Evolutionary conservation across 2,797 vertebrate species (phyloP), one percentile per base, ranked within the genome.

Genomic region (Hephaestus fuliginosus): DNA sequence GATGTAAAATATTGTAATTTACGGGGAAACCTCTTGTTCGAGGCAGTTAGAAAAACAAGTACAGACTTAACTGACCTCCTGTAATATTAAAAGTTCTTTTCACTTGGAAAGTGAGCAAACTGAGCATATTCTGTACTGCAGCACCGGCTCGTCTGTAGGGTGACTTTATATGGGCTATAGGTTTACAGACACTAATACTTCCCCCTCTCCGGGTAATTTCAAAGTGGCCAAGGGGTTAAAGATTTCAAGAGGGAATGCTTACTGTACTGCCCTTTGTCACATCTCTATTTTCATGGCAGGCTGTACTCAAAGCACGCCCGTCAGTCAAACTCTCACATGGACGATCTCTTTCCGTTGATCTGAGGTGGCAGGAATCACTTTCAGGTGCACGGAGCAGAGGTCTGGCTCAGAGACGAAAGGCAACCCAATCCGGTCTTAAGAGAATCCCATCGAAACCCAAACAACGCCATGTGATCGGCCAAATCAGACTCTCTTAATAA

Each of bases 171-270:
- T 15, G 44, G 74, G 66, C 76, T 73, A 82, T 89, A 84, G 78
- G 69, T 76, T 89, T 89, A 86, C 88, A 14, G 82, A 83, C 78
- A 90, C 76, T 5, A 60, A 87, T 56, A 70, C 72, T 2, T 25
- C 30, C 30, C 18, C 2, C 49, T 9, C 25, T 25, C 25, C 25
- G 43, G 20, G 57, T 25, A 22, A 6, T 9, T 41, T 80, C 61
- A 44, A 62, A 66, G 65, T 17, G 74, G 20, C 30, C 36, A 4
- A 33, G 4, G 12, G 70, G 79, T 79, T 84, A 76, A 88, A 85
- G 61, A 78, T 71, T 33, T 60, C 43, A 52, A 52, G 39, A 63
- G 5, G 5, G 56, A 70, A 68, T 30, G 15, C 74, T 83, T 62
- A 75, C 78, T 64, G 75, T 53, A 53, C 46, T 9, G 4, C 36